Evolutionary conservation across 2,113 vertebrate genomes (phyloP).

Genomic region (Ranitomeya variabilis): DNA sequence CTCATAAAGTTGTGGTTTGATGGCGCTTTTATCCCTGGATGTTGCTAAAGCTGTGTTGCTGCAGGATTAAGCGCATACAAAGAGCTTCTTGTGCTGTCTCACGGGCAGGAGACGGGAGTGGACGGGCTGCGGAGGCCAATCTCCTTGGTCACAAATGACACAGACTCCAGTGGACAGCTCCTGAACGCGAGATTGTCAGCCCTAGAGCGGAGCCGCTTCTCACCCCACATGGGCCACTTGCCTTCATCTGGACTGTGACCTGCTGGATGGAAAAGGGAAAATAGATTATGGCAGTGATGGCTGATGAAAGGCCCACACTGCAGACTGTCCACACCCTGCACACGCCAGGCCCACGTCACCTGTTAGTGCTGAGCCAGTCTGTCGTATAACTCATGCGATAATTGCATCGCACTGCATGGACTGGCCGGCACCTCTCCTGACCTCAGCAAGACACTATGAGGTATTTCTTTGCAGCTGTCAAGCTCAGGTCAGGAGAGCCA

Average conservation of each 20-base stretch:
- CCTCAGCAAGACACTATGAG: too few species aligned
- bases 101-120: slow-evolving; percentile 80
- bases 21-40: slow-evolving; percentile 97
- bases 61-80: slow-evolving; percentile 92
- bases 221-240: not conserved
- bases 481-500: too few species aligned
- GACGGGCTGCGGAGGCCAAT: slow-evolving; percentile 69
- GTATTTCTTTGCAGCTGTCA: too few species aligned
- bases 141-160: slow-evolving; percentile 74
- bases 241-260: not conserved
- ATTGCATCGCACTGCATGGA: too few species aligned
- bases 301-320: not conserved
- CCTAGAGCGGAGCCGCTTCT: slow-evolving; percentile 30
- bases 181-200: slow-evolving; percentile 68
- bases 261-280: not conserved
- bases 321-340: not conserved
- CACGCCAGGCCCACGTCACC: not conserved
- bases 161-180: slow-evolving; percentile 70
- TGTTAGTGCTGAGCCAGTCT: too few species aligned
- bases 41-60: slow-evolving; percentile 95
- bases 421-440: too few species aligned
- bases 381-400: too few species aligned
- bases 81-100: slow-evolving; percentile 92
- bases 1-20: slow-evolving; percentile 97
- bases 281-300: not conserved